phyloP scores from a whole-genome alignment of 2,888 invertebrate species.

The Barypeithes pellucidus region DNA sequence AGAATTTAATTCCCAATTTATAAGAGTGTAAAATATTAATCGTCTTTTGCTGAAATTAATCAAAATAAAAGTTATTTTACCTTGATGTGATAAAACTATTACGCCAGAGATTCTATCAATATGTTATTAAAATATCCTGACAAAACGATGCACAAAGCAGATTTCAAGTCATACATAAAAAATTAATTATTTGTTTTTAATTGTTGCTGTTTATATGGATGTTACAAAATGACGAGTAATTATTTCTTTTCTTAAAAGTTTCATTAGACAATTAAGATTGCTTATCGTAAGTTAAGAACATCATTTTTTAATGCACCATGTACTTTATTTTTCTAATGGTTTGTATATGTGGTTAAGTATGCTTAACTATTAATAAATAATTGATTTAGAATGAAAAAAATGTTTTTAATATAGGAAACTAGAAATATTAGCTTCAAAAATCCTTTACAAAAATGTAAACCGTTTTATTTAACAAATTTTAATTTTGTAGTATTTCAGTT shows the following conservation, averaged over 20 bases:
- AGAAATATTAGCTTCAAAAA: no score
- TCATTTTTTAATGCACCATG: not conserved
- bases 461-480: no score
- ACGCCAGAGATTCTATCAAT: constrained; percentile 1
- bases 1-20: no score
- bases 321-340: not conserved
- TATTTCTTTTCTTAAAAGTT: not conserved
- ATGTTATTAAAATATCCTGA: not conserved
- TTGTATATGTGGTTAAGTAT: not conserved
- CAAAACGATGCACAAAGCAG: not conserved
- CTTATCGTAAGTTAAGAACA: constrained; percentile 3
- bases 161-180: no score
- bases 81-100: constrained; percentile 3
- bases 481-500: no score
- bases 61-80: not conserved
- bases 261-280: constrained; percentile 10
- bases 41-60: not conserved
- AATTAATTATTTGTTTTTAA: constrained; percentile 10
- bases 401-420: no score
- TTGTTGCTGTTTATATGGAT: constrained; percentile 1
- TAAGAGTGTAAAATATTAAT: no score
- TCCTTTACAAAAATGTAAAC: no score
- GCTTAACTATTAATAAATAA: not conserved
- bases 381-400: not conserved
- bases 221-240: not conserved